Base-by-base conservation (phyloP, 2,113 vertebrate genomes). In the Alaudala cheleensis region DNA sequence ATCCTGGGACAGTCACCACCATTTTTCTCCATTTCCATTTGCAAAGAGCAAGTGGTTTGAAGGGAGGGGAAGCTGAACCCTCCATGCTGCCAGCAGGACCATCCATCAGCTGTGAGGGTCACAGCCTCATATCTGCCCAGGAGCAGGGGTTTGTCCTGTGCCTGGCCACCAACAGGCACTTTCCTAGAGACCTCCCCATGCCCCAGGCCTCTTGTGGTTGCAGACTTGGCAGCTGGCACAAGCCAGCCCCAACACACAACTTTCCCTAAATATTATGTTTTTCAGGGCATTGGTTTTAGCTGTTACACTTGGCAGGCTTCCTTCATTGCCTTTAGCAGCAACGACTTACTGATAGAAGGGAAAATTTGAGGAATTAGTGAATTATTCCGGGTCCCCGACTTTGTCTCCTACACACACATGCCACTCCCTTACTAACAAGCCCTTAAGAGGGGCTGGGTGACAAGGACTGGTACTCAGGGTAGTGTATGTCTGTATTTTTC, bases 271-370 rank as follows among this genome's bases (percentile, higher is more conserved):
- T 89, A 90, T 80, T 93, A 71, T 88, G 92, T 15, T 91, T 93
- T 91, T 80, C 78, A 89, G 81, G 42, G 66, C 94, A 81, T 82
- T 95, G 50, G 58, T 73, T 96, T 95, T 91, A 92, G 81, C 66
- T 86, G 86, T 93, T 93, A 37, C 47, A 51, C 65, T 95, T 97
- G 96, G 93, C 91, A 83, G 31, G 28, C 77, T 87, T 93, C 37
- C 84, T 93, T 67, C 51, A 37, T 8, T 87, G 92, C 86, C 58
- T 90, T 73, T 56, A 93, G 67, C 58, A 88, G 42, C 61, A 88
- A 49, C 1, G 10, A 33, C 49, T 94, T 82, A 80, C 28, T 92
- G 91, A 92, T 91, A 87, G 77, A 28, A 88, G 66, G 62, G 47
- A 92, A 93, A 85, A 77, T 56, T 12, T 76, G 64, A 90, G 81